A percentile compares a stretch with the other conserved stretches of the same genome.
These are phyloP conservation scores for Sminthurides aquaticus DNA, from an alignment of 2,888 invertebrate genomes.

Conservation along the genomic window DNA sequence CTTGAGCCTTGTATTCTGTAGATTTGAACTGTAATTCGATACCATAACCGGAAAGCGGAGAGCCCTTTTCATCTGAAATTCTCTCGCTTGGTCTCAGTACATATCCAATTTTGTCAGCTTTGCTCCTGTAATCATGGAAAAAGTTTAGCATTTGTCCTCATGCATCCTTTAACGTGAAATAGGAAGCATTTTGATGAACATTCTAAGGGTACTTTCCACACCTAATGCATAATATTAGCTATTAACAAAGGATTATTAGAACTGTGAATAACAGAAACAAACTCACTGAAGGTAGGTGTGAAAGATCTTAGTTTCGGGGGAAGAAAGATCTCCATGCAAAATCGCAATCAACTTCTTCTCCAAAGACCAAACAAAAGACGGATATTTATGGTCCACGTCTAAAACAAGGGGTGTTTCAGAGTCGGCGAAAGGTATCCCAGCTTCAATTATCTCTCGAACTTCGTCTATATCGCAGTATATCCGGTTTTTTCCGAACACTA, in stretches of 20 bases:
- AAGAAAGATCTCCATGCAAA: conserved; percentile 84
- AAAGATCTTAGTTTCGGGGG: conserved; percentile 62
- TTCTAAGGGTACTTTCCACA: no score
- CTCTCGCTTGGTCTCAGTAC: conserved; percentile 78
- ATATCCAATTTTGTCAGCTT: conserved; percentile 69
- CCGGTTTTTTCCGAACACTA: conserved; percentile 26
- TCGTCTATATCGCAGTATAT: conserved; percentile 31
- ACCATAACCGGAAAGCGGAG: conserved; percentile 86
- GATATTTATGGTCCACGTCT: conserved; percentile 40
- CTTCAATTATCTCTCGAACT: conserved; percentile 21
- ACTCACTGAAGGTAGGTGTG: conserved; percentile 60
- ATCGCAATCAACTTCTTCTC: conserved; percentile 52
- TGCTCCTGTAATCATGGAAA: conserved; percentile 48
- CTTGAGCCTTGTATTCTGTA: conserved; percentile 98
- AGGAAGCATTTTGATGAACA: no score
- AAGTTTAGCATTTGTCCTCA: no score
- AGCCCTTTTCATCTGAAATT: conserved; percentile 57
- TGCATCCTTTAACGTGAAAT: no score
- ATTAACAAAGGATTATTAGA: no score
- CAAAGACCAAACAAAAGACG: conserved; percentile 36
- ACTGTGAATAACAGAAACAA: neutral
- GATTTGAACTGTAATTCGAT: conserved; percentile 97
- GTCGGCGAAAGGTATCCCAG: conserved; percentile 2
- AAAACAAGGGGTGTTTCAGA: conserved; percentile 11
- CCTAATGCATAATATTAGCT: no score